Evolutionary conservation across 2,797 vertebrate species (phyloP), one percentile per base, ranked within the genome.

Genomic region (Alca torda): DNA sequence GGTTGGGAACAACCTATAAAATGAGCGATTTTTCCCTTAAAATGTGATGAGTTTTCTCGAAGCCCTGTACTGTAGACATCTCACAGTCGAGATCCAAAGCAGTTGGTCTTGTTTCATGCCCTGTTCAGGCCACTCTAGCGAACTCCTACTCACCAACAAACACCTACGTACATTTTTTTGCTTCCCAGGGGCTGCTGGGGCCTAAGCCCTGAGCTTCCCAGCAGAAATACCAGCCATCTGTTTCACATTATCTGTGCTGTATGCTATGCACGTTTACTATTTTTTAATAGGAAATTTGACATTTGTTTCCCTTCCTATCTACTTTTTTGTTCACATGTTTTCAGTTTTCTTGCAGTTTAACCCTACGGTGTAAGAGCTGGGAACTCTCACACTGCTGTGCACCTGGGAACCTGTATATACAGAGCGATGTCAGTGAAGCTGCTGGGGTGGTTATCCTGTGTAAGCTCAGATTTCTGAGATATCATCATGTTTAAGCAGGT

Each of bases 241-340:
- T 94, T 96, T 45, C 64, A 77, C 73, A 95, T 60, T 48, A 94
- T 46, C 82, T 91, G 16, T n/a, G 28, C 85, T 76, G 63, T 56
- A 78, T 46, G 77, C 70, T 46, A 3, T 65, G 48, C 53, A 24
- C 14, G 16, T 31, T 83, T 86, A 59, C 5, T 48, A 26, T 73
- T 24, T 65, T 54, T 69, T 13, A 53, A 41, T n/a, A 88, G 61
- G 30, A 84, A 65, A 56, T 56, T 72, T 51, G 68, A 63, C 21
- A 54, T 51, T 67, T 57, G 13, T 25, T 79, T 93, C 65, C 53
- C 35, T 95, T 77, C 75, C 45, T 64, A 30, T 63, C 48, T 74
- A 26, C 63, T 82, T 93, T 76, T 48, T 70, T 80, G 33, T 78
- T 86, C 50, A 54, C 4, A 3, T 39, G 19, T 82, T 95, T 76